These are phyloP conservation scores for Pharmacophagus antenor DNA, from an alignment of 2,888 invertebrate species.

Conservation along the genomic window DNA sequence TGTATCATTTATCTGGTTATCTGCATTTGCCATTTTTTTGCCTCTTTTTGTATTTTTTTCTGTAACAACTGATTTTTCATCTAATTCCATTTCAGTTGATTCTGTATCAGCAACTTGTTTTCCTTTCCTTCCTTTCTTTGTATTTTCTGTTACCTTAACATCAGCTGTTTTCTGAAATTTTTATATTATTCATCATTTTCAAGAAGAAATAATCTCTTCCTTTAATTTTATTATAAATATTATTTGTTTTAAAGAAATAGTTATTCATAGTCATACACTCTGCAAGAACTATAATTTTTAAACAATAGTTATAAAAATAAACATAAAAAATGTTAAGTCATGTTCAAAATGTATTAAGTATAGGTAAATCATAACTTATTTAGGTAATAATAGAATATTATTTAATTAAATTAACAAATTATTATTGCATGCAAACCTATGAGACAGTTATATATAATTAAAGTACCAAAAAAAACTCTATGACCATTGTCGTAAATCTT, in stretches of 20 bases:
- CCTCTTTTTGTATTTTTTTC: constrained; percentile 51
- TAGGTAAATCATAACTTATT: no score
- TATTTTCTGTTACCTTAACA: constrained; percentile 54
- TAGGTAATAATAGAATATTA: no score
- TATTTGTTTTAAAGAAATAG: not conserved
- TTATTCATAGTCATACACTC: not conserved
- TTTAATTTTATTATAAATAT: no score
- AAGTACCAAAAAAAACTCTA: no score
- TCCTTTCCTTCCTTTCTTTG: constrained; percentile 65
- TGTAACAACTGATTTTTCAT: constrained; percentile 39
- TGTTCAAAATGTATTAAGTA: no score
- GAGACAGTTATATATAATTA: no score
- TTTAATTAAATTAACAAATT: no score
- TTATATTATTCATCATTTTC: not conserved
- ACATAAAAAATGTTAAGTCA: no score
- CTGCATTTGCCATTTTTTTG: constrained; percentile 50
- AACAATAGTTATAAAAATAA: not conserved
- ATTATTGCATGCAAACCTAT: no score
- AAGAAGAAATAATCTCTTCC: not conserved
- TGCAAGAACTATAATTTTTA: not conserved
- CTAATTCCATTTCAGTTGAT: constrained; percentile 43
- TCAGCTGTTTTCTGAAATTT: constrained; percentile 64
- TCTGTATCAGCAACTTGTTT: constrained; percentile 50
- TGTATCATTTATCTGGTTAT: constrained; percentile 43
- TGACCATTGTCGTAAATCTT: no score